Conservation (phyloP, 2,113 vertebrate species). For the Todiramphus saurophagus region DNA sequence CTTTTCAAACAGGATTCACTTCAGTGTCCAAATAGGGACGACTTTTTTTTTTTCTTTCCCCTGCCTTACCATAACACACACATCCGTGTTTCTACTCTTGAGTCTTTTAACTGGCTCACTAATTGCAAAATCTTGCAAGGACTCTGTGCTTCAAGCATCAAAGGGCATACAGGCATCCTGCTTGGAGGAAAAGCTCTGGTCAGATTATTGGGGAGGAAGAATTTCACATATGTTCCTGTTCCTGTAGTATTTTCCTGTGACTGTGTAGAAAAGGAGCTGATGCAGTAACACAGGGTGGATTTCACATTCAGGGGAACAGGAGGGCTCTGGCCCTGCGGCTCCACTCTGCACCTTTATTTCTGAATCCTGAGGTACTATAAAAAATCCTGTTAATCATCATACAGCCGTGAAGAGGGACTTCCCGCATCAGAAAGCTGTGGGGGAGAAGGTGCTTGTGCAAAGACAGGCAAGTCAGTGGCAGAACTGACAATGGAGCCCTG, state of each 20-base stretch:
- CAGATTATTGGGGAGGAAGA: constrained; percentile 25
- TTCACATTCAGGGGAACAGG: not conserved
- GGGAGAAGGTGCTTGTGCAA: not conserved
- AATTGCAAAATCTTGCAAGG: constrained; percentile 36
- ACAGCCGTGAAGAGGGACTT: not conserved
- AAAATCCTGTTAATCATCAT: not conserved
- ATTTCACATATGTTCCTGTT: constrained; percentile 36
- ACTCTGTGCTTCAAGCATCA: not conserved
- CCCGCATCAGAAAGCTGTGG: fast-evolving
- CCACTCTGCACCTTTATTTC: not conserved
- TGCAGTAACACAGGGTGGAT: not conserved
- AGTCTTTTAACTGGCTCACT: not conserved
- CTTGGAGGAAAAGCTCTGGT: constrained; percentile 40
- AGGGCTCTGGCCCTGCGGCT: not conserved
- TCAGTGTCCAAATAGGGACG: not conserved
- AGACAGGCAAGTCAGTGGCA: not conserved
- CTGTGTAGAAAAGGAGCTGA: not conserved
- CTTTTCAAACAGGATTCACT: constrained; percentile 6
- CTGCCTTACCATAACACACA: not conserved
- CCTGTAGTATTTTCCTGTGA: not conserved
- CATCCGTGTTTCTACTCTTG: not conserved
- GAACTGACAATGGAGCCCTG: fast-evolving
- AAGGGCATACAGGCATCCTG: constrained; percentile 19
- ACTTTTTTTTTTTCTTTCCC: not conserved
- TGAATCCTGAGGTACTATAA: not conserved